Evolutionary conservation across 2,888 invertebrate genomes (phyloP), one percentile per base, ranked within the genome.

Genomic region (Lysandra coridon): DNA sequence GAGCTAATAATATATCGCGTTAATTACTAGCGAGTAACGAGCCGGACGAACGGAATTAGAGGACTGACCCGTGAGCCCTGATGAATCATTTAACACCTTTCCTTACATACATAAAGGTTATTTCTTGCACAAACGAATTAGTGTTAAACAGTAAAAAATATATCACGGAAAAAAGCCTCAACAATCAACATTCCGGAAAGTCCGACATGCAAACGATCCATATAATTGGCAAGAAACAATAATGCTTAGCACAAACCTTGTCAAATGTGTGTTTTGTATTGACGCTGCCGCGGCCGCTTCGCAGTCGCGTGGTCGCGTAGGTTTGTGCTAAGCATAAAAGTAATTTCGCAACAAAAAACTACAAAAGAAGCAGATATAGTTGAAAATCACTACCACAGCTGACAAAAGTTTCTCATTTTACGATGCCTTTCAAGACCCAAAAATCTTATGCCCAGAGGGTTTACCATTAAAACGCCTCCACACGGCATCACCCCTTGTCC

Each of bases 11-110:
- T 75, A 75, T 53, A 53, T 12, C 1, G 30, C 14, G 49, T 53
- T 49, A 44, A 49, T 75, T 44, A 49, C 49, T 75, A 75, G 30
- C 75, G 4, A 40, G 37, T 75, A 75, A 75, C 75, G 30, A 73
- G 37, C 33, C 73, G 73, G 37, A 30, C 30, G 23, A 14, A 44
- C n/a, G 44, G 74, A 44, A 74, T 74, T 74, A 17, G n/a, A 4
- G 40, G 40, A 17, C 14, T 17, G 57, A 12, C 7, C 4, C 10
- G 12, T 12, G 64, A 30, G n/a, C 23, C 30, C 12, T 12, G 30
- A 30, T 12, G 4, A 64, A 64, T 12, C 12, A 64, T 30, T 30
- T 64, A 64, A 64, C 64, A 64, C 30, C 30, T 23, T 10, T 62
- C 2, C 23, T 6, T 23, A 62, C 62, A 23, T 2, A 62, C 62